Percentiles rank a stretch among this genome's conserved stretches.
These are phyloP conservation scores for Schlechtendalia chinensis DNA, from an alignment of 1,140 invertebrate genomes.

Conservation along the genomic window DNA sequence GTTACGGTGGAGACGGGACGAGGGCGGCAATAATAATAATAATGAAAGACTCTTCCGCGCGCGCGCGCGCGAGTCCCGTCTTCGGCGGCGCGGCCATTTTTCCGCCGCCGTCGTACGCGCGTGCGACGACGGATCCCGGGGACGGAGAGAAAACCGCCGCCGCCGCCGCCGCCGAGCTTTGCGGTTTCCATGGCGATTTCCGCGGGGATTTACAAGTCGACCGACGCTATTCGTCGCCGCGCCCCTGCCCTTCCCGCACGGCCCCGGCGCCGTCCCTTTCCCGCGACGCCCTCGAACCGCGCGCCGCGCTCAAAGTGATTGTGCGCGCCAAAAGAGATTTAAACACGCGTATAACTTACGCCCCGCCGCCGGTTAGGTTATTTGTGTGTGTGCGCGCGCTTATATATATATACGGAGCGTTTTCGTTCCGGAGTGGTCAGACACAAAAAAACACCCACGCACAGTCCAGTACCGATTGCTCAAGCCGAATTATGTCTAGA, in stretches of 20 bases:
- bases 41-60: slow-evolving; percentile 13
- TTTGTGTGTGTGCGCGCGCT: too few relatives aligned
- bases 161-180: slow-evolving; percentile 42
- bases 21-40: too few relatives aligned
- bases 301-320: slow-evolving; percentile 26
- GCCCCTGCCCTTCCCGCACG: neutral
- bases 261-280: neutral
- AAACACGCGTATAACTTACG: slow-evolving; percentile 8
- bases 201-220: slow-evolving; percentile 41
- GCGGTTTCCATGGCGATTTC: slow-evolving; percentile 47
- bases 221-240: slow-evolving; percentile 38
- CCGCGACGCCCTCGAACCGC: neutral
- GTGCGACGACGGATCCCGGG: neutral
- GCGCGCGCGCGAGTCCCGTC: neutral
- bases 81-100: slow-evolving; percentile 32
- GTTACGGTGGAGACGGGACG: too few relatives aligned
- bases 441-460: too few relatives aligned
- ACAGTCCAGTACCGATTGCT: too few relatives aligned
- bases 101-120: slow-evolving; percentile 7
- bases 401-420: too few relatives aligned
- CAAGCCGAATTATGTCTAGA: too few relatives aligned
- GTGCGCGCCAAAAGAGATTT: slow-evolving; percentile 14
- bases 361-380: too few relatives aligned
- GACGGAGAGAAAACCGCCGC: neutral
- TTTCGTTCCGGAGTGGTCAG: too few relatives aligned